These are phyloP conservation scores for Rhogogaster chlorosoma DNA, from an alignment of 2,888 invertebrate genomes.

Conservation along the genomic window DNA sequence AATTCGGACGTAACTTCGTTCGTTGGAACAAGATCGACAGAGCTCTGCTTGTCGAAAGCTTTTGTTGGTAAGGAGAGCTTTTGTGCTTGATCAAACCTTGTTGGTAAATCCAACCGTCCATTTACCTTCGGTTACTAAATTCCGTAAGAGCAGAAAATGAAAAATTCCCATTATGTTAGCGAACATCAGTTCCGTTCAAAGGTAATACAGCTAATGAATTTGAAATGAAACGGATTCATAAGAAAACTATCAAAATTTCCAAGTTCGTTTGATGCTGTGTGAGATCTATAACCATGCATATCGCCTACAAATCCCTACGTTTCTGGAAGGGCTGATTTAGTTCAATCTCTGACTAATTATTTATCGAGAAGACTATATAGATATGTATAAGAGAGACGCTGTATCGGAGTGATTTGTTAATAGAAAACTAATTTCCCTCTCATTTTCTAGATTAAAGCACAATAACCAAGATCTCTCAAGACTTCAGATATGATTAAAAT, in stretches of 20 bases:
- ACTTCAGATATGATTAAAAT: background rate
- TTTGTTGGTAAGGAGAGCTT: background rate
- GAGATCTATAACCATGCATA: background rate
- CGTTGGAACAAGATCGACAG: background rate
- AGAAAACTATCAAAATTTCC: background rate
- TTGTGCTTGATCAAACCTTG: background rate
- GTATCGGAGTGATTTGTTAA: background rate
- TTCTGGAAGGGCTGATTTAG: background rate
- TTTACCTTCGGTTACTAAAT: background rate
- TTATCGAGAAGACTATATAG: background rate
- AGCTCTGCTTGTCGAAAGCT: background rate
- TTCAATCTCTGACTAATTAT: background rate
- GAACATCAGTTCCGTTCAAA: background rate
- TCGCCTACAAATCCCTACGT: background rate
- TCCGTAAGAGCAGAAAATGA: background rate
- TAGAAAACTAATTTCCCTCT: background rate
- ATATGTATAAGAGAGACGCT: background rate
- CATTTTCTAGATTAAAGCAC: background rate
- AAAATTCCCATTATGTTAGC: background rate
- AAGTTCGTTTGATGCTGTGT: background rate
- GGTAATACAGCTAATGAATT: background rate
- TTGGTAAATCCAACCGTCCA: background rate
- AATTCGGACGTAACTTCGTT: background rate
- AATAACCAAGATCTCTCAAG: background rate
- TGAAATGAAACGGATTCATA: background rate